Evolutionary conservation across 2,888 invertebrate genomes (phyloP).

Genomic region (Eupithecia inturbata): DNA sequence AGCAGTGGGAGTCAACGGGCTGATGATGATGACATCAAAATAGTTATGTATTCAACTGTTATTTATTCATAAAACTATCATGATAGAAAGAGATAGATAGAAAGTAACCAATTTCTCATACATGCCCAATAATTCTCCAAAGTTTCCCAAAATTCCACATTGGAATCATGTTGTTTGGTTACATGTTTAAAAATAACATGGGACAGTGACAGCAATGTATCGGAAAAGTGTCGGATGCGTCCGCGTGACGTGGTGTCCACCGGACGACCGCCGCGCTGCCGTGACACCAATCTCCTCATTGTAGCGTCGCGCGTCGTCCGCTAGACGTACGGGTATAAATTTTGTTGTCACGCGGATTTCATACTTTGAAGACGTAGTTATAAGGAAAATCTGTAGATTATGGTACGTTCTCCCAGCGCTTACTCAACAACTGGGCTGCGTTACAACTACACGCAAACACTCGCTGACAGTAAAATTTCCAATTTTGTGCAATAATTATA

Average conservation of each 20-base stretch:
- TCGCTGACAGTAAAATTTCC: too few relatives aligned
- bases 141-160: not conserved
- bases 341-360: conserved; percentile 16
- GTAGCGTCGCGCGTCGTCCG: conserved; percentile 34
- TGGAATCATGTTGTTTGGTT: not conserved
- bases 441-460: too few relatives aligned
- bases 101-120: not conserved
- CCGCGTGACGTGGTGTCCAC: conserved; percentile 68
- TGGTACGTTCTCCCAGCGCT: too few relatives aligned
- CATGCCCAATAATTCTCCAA: not conserved
- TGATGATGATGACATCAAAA: not conserved
- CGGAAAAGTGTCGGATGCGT: conserved; percentile 69
- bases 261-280: conserved; percentile 59
- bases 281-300: conserved; percentile 70
- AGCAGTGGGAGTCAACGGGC: not conserved
- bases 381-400: too few relatives aligned
- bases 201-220: conserved; percentile 44
- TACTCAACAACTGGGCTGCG: too few relatives aligned
- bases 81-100: not conserved
- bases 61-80: not conserved
- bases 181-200: conserved; percentile 13
- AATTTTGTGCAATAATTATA: too few relatives aligned
- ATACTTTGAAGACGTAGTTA: not conserved
- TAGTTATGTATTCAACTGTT: too few relatives aligned
- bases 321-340: conserved; percentile 24